Percentiles rank a stretch among this genome's conserved stretches.
phyloP scores from a whole-genome alignment of 2,888 invertebrate genomes.

The Trissolcus japonicus region DNA sequence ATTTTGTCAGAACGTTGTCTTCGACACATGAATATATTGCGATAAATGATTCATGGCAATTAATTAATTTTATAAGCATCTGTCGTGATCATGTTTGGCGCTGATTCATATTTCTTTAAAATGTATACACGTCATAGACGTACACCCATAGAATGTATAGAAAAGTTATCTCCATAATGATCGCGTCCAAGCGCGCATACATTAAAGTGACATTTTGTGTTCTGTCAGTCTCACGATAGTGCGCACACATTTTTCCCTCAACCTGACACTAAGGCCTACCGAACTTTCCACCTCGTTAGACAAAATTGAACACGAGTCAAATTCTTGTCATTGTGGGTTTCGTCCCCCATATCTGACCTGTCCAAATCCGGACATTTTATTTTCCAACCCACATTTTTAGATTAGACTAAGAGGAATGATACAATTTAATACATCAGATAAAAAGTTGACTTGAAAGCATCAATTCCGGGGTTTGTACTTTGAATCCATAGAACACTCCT shows the following conservation, averaged over 20 bases:
- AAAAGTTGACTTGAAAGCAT: too few species aligned
- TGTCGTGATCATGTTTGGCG: slow-evolving; percentile 41
- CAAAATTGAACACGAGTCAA: slow-evolving; percentile 20
- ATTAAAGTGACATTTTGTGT: slow-evolving; percentile 52
- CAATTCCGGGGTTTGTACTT: too few species aligned
- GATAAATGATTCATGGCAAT: slow-evolving; percentile 50
- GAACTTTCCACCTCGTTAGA: slow-evolving; percentile 38
- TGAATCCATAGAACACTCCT: too few species aligned
- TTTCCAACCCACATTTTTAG: too few species aligned
- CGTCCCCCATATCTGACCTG: slow-evolving; percentile 1
- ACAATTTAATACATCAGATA: too few species aligned
- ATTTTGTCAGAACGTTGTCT: slow-evolving; percentile 41
- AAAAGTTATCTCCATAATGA: slow-evolving; percentile 46
- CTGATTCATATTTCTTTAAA: slow-evolving; percentile 41
- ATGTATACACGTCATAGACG: slow-evolving; percentile 32
- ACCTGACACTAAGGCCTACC: slow-evolving; percentile 22
- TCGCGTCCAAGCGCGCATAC: slow-evolving; percentile 42
- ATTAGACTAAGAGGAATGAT: too few species aligned
- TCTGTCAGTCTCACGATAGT: slow-evolving; percentile 52
- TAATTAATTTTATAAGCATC: slow-evolving; percentile 51
- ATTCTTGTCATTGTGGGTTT: slow-evolving; percentile 29
- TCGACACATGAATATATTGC: slow-evolving; percentile 36
- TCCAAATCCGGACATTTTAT: too few species aligned
- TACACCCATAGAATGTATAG: slow-evolving; percentile 32
- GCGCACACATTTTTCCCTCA: slow-evolving; percentile 36